Base-by-base conservation (phyloP, 2,113 vertebrate species). In the Stigmatopora nigra region DNA sequence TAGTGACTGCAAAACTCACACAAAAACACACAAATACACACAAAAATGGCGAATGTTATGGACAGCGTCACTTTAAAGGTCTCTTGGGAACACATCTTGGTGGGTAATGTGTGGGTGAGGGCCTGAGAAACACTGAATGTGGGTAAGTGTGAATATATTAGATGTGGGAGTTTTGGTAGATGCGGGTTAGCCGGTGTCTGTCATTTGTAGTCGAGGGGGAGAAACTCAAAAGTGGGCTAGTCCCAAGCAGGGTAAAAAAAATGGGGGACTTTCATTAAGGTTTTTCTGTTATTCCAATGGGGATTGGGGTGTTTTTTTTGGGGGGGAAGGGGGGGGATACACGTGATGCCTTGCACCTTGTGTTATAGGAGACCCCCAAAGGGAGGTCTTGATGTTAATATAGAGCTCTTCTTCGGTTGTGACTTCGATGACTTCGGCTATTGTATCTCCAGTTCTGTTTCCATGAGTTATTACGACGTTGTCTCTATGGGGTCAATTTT, bases 301-400 rank as follows among this genome's bases (percentile, higher is more conserved):
- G 64, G 70, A 41, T 38, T 68, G 74, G 68, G 72, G 66, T 36
- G 22, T 20, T 46, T n/a, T n/a, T n/a, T n/a, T n/a, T n/a, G n/a
- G n/a, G n/a, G 38, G 73, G 63, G 58, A 53, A 6, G 45, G 92
- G 90, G 8, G 45, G 92, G 90, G 84, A 90, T 92, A 95, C 95
- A 99, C 95, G 91, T 93, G 94, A 95, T 97, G 95, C 96, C 95
- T 98, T 98, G 95, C 93, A 93, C 96, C 93, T 87, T 96, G 94
- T 97, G 95, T 95, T 97, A 94, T 93, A 95, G 93, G 91, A 97
- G 93, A 96, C 93, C 92, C 94, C 92, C 94, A 94, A 94, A 94
- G 80, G 76, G 86, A 92, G 94, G 92, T 93, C 92, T 80, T 83
- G 77, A 77, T 92, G 95, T 93, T 92, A 85, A 90, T 93, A 90